A percentile compares a stretch with the other conserved stretches of the same genome.
phyloP scores from a whole-genome alignment of 2,797 vertebrate species.

The Chloroceryle inda region DNA sequence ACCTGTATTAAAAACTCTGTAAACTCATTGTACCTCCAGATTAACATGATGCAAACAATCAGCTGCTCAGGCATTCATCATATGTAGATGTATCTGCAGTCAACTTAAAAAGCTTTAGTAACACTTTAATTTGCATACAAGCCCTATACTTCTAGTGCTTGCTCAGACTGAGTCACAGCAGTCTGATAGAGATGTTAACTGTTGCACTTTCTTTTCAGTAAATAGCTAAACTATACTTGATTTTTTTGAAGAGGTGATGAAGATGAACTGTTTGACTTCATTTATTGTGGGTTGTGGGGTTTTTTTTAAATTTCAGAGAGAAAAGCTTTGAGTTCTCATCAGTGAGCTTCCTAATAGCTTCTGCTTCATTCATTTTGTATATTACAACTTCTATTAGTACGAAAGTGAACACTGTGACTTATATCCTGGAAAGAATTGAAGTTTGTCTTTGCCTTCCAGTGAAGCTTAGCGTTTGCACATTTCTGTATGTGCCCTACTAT shows the following conservation, averaged over 20 bases:
- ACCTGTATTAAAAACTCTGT: neutral
- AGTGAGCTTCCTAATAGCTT: neutral
- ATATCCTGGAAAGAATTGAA: neutral
- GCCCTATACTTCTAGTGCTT: neutral
- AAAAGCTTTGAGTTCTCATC: neutral
- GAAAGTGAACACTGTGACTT: neutral
- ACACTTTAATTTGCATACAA: neutral
- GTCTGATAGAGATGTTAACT: neutral
- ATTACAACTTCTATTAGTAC: neutral
- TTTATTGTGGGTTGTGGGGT: neutral
- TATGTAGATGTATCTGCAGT: neutral
- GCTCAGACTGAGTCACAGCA: neutral
- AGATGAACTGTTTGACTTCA: neutral
- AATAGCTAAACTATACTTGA: neutral
- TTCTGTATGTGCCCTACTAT: neutral
- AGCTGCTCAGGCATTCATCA: neutral
- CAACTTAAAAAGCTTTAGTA: neutral
- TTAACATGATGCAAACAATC: neutral
- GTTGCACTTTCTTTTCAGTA: neutral
- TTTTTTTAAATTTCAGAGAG: neutral
- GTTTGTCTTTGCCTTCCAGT: neutral
- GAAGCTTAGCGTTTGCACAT: neutral
- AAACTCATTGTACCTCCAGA: neutral
- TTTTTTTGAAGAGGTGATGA: neutral
- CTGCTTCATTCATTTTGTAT: neutral